A percentile compares a stretch with the other conserved stretches of the same genome.
phyloP scores from a whole-genome alignment of 2,113 vertebrate genomes.

The Euleptes europaea region DNA sequence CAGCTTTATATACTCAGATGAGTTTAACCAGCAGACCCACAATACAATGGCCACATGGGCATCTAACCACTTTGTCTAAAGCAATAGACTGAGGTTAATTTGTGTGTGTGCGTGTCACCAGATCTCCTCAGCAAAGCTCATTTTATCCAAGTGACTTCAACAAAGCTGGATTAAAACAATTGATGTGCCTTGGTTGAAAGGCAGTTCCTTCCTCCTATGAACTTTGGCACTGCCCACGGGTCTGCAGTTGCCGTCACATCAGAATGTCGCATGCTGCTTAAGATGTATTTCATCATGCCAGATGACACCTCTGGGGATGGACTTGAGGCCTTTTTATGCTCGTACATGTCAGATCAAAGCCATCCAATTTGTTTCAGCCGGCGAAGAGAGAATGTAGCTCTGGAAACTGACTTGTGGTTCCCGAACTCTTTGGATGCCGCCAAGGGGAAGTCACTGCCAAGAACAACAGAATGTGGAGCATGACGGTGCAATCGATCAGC shows the following conservation, averaged over 20 bases:
- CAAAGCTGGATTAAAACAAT: background rate
- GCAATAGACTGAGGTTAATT: background rate
- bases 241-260: rapidly evolving
- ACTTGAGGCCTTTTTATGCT: conserved; percentile 17
- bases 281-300: background rate
- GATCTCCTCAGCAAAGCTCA: background rate
- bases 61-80: background rate
- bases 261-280: background rate
- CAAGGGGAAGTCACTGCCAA: conserved; percentile 61
- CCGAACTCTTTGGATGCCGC: conserved; percentile 13
- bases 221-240: conserved; percentile 3
- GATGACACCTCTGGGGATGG: background rate
- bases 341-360: conserved; percentile 27
- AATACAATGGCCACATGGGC: background rate
- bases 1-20: background rate
- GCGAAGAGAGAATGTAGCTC: conserved; percentile 1
- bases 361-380: conserved; percentile 4
- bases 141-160: background rate
- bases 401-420: conserved; percentile 42
- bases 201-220: background rate
- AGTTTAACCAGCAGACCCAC: background rate
- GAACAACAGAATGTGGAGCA: conserved; percentile 66
- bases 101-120: background rate
- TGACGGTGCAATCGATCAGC: conserved; percentile 65
- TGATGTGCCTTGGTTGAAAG: background rate